These are phyloP conservation scores for Rattus rattus DNA, from an alignment of 2,113 vertebrate species.

Conservation along the genomic window DNA sequence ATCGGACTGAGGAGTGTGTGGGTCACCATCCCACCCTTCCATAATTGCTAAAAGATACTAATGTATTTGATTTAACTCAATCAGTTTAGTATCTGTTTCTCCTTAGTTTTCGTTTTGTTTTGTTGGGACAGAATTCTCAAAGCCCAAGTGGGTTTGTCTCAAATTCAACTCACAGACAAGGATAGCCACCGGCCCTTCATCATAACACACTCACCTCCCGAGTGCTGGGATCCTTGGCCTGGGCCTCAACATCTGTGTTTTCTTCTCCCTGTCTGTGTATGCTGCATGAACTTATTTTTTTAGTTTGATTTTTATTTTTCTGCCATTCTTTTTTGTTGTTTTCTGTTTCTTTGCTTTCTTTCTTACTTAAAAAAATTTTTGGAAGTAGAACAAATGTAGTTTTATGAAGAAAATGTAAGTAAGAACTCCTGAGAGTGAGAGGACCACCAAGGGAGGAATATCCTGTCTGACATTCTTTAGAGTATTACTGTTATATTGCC, in stretches of 20 bases:
- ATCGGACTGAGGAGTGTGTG: not conserved
- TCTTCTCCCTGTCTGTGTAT: not conserved
- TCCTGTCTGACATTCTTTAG: not conserved
- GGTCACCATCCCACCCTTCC: not conserved
- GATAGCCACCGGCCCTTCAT: not conserved
- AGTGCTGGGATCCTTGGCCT: not conserved
- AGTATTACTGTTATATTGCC: not conserved
- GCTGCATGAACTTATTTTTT: not conserved
- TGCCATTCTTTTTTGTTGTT: not conserved
- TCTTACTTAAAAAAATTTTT: not conserved
- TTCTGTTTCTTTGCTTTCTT: not conserved
- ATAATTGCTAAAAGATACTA: not conserved
- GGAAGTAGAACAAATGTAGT: not conserved
- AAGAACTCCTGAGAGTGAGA: not conserved
- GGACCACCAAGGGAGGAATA: not conserved
- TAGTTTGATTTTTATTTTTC: constrained; percentile 3
- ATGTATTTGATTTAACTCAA: not conserved
- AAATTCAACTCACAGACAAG: not conserved
- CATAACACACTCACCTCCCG: not conserved
- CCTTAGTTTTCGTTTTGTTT: not conserved
- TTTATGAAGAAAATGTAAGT: not conserved
- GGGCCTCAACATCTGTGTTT: not conserved
- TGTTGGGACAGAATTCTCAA: not conserved
- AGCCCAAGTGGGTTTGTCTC: not conserved
- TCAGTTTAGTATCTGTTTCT: not conserved